Evolutionary conservation across 2,888 invertebrate species (phyloP).

Genomic region (Epistrophe eligans): DNA sequence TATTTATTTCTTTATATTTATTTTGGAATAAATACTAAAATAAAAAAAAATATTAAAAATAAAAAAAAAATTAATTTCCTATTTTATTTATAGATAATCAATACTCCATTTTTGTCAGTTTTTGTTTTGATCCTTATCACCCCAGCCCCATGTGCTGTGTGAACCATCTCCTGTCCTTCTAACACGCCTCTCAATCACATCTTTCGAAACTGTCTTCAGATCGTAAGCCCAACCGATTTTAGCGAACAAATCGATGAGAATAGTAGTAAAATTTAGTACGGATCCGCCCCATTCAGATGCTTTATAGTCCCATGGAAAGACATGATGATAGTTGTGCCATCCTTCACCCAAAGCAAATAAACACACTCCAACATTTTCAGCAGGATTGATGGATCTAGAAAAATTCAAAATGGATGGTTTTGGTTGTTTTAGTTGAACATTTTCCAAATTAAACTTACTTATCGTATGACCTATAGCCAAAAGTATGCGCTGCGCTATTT

Average conservation of each 20-base stretch:
- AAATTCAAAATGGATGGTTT: neutral
- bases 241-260: conserved; percentile 92
- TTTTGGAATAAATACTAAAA: too few relatives aligned
- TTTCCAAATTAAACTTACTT: conserved; percentile 83
- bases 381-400: conserved; percentile 87
- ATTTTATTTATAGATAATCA: conserved; percentile 1
- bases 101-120: neutral
- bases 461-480: conserved; percentile 91
- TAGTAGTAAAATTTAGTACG: conserved; percentile 90
- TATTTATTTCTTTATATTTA: too few relatives aligned
- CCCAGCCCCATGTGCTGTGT: conserved; percentile 92
- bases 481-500: conserved; percentile 94
- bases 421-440: neutral
- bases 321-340: conserved; percentile 94
- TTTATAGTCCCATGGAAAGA: conserved; percentile 94
- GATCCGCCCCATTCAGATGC: conserved; percentile 87
- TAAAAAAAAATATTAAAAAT: too few relatives aligned
- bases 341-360: conserved; percentile 89
- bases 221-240: conserved; percentile 95
- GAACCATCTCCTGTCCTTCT: conserved; percentile 90
- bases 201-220: conserved; percentile 90
- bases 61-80: neutral
- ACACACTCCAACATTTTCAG: conserved; percentile 87
- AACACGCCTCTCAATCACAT: conserved; percentile 88
- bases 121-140: conserved; percentile 86